Base-by-base conservation (phyloP, 2,113 vertebrate genomes). In the Lampris megalopsis region DNA sequence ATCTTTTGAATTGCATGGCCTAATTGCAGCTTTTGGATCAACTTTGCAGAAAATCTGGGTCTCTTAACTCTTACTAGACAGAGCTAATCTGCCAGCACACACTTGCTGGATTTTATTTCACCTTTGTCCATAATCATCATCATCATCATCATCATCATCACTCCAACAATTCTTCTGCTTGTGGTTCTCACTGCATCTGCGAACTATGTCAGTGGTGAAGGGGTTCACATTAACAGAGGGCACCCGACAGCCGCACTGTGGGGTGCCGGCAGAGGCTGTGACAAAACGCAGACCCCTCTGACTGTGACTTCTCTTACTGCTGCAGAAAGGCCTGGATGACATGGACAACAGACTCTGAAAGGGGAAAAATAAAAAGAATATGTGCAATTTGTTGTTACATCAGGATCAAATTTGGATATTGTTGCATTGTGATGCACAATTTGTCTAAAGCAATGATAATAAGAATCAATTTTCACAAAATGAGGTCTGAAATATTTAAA, bases 151-250 rank as follows among this genome's bases (percentile, higher is more conserved):
- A 6, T 93, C 92, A 2, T 88, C 88, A 9, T 91, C 91, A 65
- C 87, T 90, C 88, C 92, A 81, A 9, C 69, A 79, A 13, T 68
- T 83, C 86, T 93, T 96, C 84, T 90, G 92, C 85, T 96, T 96
- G 84, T 83, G 81, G 56, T 80, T 80, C 81, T 91, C 88, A 2
- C 88, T 89, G 66, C 60, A 86, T 66, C 89, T 87, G 38, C 70
- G 86, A 8, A 93, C 96, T 0, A 95, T 94, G 54, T 97, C 95
- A 0, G 97, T 96, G 4, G 97, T 99, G 74, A 99, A 99, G 35
- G 97, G 97, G 67, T 99, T 99, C 41, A 99, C 93, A 52, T 98
- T 99, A 88, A 99, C 95, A 6, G 91, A 92, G 1, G 94, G 86
- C 0, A 58, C 84, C n/a, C 69, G 56, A 68, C 49, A 9, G 49